Evolutionary conservation across 2,888 invertebrate species (phyloP).

Genomic region (Stegophylla sp.): DNA sequence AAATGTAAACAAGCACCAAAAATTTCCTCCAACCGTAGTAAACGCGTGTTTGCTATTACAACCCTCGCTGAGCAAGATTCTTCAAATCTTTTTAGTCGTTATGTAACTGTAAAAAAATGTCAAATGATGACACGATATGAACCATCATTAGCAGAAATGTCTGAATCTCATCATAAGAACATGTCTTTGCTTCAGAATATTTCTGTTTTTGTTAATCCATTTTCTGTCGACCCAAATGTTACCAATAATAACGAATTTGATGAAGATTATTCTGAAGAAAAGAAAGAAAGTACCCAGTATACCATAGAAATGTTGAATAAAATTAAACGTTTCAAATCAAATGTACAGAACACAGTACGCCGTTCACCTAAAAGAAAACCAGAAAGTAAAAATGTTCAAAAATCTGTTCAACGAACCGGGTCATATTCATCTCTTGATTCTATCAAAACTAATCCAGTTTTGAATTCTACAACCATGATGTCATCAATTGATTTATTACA

Average conservation of each 20-base stretch:
- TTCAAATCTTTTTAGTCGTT: slow-evolving; percentile 48
- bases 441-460: slow-evolving; percentile 50
- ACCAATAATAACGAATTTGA: slow-evolving; percentile 62
- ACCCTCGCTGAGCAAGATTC: slow-evolving; percentile 66
- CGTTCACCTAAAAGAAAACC: slow-evolving; percentile 57
- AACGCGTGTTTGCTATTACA: slow-evolving; percentile 68
- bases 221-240: slow-evolving; percentile 64
- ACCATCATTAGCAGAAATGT: slow-evolving; percentile 59
- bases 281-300: slow-evolving; percentile 50
- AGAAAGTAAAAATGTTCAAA: slow-evolving; percentile 53
- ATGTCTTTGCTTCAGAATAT: slow-evolving; percentile 65
- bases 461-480: slow-evolving; percentile 61
- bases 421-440: slow-evolving; percentile 55
- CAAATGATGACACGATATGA: slow-evolving; percentile 61
- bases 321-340: slow-evolving; percentile 55
- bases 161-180: slow-evolving; percentile 61
- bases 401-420: slow-evolving; percentile 57
- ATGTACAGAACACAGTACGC: slow-evolving; percentile 54
- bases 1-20: slow-evolving; percentile 62
- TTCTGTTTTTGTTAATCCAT: slow-evolving; percentile 74
- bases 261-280: slow-evolving; percentile 61
- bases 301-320: slow-evolving; percentile 50
- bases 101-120: slow-evolving; percentile 63
- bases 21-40: slow-evolving; percentile 61
- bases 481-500: slow-evolving; percentile 61